Evolutionary conservation across 1,140 invertebrate species (phyloP).

Genomic region (Zaprionus capensis): DNA sequence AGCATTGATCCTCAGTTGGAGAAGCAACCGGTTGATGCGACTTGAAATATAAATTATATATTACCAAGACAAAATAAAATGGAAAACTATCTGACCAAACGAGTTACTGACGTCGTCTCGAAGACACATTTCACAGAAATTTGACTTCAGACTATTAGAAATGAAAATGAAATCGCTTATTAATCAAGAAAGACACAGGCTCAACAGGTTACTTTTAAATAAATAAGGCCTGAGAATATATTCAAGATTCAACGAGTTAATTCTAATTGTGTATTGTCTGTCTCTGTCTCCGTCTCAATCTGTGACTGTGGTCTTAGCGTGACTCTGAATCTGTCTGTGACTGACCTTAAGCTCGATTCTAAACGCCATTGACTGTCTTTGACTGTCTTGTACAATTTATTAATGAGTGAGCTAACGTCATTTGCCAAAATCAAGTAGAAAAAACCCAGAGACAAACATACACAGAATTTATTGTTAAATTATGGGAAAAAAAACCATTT

Average conservation of each 20-base stretch:
- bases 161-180: conserved; percentile 78
- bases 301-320: conserved; percentile 5
- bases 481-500: conserved; percentile 52
- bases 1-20: conserved; percentile 38
- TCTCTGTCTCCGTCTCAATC: neutral
- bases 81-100: conserved; percentile 52
- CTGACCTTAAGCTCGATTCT: conserved; percentile 36
- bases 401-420: conserved; percentile 26
- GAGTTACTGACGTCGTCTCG: conserved; percentile 67
- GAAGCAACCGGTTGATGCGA: conserved; percentile 63
- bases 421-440: conserved; percentile 33
- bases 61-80: conserved; percentile 47
- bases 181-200: conserved; percentile 15
- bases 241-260: conserved; percentile 23
- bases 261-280: conserved; percentile 64
- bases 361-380: conserved; percentile 26
- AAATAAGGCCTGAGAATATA: conserved; percentile 18
- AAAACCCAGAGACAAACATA: conserved; percentile 35
- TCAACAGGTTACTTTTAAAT: conserved; percentile 29
- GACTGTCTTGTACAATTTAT: conserved; percentile 25
- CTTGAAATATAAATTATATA: conserved; percentile 57
- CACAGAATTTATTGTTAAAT: conserved; percentile 48
- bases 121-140: conserved; percentile 57
- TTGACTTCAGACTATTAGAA: conserved; percentile 48
- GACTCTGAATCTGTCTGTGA: conserved; percentile 5